Base-by-base conservation (phyloP, 2,888 invertebrate genomes). In the Thumatha senex region DNA sequence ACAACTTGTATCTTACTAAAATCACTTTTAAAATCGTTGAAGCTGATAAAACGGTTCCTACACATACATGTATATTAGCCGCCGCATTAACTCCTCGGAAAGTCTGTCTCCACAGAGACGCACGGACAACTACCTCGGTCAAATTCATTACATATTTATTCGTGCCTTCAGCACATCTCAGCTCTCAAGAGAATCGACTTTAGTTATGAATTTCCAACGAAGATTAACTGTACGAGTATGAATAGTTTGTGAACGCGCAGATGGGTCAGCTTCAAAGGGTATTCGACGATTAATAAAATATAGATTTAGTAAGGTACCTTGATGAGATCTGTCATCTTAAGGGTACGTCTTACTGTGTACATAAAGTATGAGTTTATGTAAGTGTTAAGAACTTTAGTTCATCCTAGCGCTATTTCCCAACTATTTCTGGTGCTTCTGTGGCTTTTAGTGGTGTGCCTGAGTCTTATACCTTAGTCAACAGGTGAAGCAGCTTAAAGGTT, bases 131-230 rank as follows among this genome's bases (percentile, higher is more conserved):
- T 34, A 50, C 54, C 47, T 52, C 54, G 47, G 42, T 58, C 59
- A 48, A 58, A 63, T 59, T 63, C 54, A 65, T 67, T 63, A 63
- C 41, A 55, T 59, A 67, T 66, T 55, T 59, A 46, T 24, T 41
- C 45, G 31, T 36, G 40, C 44, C 53, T 58, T 61, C 60, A 60
- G 55, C 65, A 66, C 62, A 63, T 65, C 30, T 30, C 45, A 35
- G 43, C 59, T 64, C 59, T 33, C 54, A 43, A 35, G 67, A 65
- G 69, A 49, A 42, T 47, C 55, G 63, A 71, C 65, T 74, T 72
- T 66, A 71, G 72, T 75, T 74, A 75, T 75, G 74, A 75, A 75
- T 75, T 73, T 75, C 63, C 63, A 72, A 75, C 66, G 54, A 74
- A 72, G 70, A 75, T 74, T 73, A 73, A 24, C n/a, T n/a, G n/a